These are phyloP conservation scores for Coptotermes formosanus DNA, from an alignment of 1,140 invertebrate species.

Conservation along the genomic window DNA sequence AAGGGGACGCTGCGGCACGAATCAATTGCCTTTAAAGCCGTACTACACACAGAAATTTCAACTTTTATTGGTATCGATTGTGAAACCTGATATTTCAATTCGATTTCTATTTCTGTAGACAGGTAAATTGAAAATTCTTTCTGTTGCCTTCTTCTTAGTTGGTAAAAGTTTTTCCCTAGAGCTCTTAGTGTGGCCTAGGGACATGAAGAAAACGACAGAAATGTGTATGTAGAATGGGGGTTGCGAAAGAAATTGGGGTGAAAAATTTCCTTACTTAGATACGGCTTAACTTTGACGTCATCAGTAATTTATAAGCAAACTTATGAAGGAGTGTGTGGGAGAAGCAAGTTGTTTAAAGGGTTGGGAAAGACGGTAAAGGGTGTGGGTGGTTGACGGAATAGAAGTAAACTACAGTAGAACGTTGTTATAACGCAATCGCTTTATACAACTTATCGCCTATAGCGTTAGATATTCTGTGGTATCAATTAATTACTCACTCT, in stretches of 20 bases:
- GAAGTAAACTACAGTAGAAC: too few species aligned
- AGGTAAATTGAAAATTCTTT: not conserved
- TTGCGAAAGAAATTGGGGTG: not conserved
- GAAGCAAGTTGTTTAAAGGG: too few species aligned
- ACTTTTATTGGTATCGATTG: not conserved
- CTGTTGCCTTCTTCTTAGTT: not conserved
- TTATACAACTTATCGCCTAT: too few species aligned
- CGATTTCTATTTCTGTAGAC: not conserved
- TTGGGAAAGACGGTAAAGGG: too few species aligned
- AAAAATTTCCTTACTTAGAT: not conserved
- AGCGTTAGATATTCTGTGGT: too few species aligned
- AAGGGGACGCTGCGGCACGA: too few species aligned
- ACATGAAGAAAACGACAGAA: not conserved
- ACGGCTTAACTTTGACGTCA: not conserved
- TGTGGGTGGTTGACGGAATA: too few species aligned
- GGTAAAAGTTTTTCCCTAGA: too few species aligned
- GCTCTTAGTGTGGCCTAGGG: not conserved
- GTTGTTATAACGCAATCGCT: too few species aligned
- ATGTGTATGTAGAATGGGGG: not conserved
- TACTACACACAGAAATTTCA: too few species aligned
- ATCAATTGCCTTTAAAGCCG: too few species aligned
- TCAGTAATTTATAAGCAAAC: not conserved
- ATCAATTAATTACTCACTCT: too few species aligned
- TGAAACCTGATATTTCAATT: not conserved
- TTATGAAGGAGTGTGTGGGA: not conserved